Conservation (phyloP, 2,113 vertebrate genomes). For the Tichodroma muraria region DNA sequence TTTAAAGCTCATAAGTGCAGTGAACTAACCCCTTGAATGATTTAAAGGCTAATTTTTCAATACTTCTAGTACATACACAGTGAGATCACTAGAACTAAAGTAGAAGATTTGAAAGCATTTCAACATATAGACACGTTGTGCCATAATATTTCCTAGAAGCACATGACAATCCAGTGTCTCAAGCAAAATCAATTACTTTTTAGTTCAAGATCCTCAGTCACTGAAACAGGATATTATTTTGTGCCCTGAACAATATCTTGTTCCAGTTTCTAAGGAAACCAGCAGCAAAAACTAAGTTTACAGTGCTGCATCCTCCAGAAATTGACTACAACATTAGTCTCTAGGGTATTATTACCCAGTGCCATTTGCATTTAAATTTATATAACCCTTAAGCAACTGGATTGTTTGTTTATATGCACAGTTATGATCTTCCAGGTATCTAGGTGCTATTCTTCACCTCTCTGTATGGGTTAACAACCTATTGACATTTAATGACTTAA, state of each 20-base stretch:
- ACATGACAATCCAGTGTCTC: constrained; percentile 41
- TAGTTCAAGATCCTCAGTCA: constrained; percentile 60
- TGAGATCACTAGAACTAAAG: constrained; percentile 44
- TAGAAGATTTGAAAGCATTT: constrained; percentile 25
- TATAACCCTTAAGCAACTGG: constrained; percentile 69
- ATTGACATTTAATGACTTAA: neutral
- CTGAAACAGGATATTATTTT: constrained; percentile 72
- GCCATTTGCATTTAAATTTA: constrained; percentile 72
- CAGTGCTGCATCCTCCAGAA: constrained; percentile 65
- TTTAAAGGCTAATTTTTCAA: constrained; percentile 5
- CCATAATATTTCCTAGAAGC: constrained; percentile 12
- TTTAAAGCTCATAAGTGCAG: neutral
- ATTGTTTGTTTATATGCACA: constrained; percentile 58
- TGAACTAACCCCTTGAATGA: neutral
- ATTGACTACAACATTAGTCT: constrained; percentile 58
- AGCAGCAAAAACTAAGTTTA: constrained; percentile 67
- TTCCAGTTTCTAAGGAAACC: constrained; percentile 79
- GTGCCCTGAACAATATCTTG: constrained; percentile 67
- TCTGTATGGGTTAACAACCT: neutral
- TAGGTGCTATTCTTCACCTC: neutral
- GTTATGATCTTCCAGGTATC: constrained; percentile 18
- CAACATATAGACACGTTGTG: neutral
- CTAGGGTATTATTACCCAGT: constrained; percentile 63
- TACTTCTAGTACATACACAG: neutral
- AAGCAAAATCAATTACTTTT: constrained; percentile 72